phyloP scores from a whole-genome alignment of 2,888 invertebrate genomes.

The Brachyptera putata region DNA sequence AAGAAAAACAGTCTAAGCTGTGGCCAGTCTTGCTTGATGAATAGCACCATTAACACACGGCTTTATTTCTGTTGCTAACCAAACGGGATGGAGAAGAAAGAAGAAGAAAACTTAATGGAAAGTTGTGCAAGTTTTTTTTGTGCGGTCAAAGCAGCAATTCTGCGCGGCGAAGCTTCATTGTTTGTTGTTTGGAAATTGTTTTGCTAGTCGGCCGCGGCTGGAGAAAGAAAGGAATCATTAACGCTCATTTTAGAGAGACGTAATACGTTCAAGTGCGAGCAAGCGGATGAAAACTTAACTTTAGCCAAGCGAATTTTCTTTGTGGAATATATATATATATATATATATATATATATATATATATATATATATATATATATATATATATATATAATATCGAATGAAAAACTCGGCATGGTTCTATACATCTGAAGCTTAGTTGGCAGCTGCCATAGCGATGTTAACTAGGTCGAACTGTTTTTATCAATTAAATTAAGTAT shows the following conservation, averaged over 20 bases:
- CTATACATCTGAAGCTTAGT: too few species aligned
- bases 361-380: constrained; percentile 2
- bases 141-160: constrained; percentile 18
- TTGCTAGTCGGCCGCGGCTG: not conserved
- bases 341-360: too few species aligned
- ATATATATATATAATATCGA: not conserved
- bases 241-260: constrained; percentile 7
- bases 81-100: constrained; percentile 6
- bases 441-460: too few species aligned
- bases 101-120: constrained; percentile 21
- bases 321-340: too few species aligned
- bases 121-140: not conserved
- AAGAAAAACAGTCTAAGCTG: too few species aligned
- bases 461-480: too few species aligned
- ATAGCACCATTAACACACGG: constrained; percentile 22
- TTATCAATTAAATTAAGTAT: too few species aligned
- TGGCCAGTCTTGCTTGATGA: constrained; percentile 22
- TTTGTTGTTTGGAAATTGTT: constrained; percentile 14
- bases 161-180: not conserved
- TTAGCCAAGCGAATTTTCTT: constrained; percentile 1
- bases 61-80: constrained; percentile 17
- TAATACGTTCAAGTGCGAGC: too few species aligned
- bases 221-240: constrained; percentile 14
- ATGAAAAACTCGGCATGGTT: too few species aligned
- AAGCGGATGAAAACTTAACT: not conserved